Conservation (phyloP, 2,113 vertebrate genomes). For the Podilymbus podiceps region DNA sequence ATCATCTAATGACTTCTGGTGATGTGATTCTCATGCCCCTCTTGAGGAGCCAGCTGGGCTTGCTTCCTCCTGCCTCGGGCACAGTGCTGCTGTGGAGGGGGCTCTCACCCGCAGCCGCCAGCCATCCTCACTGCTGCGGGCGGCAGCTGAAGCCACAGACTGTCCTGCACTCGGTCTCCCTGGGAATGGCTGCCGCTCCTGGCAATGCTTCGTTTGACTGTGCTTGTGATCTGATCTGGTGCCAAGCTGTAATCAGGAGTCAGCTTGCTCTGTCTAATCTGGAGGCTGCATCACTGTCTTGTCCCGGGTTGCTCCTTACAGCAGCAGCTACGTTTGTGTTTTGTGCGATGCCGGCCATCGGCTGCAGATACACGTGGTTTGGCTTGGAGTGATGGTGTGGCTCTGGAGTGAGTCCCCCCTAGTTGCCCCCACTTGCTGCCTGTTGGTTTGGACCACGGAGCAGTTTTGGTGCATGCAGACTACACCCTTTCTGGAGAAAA, state of each 20-base stretch:
- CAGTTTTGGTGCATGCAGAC: not conserved
- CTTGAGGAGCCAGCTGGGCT: not conserved
- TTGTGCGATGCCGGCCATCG: not conserved
- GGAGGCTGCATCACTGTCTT: accelerated
- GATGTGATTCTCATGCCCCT: not conserved
- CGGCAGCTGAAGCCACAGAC: not conserved
- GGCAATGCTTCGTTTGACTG: not conserved
- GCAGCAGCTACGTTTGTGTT: not conserved
- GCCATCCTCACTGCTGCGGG: not conserved
- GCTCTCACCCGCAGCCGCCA: not conserved
- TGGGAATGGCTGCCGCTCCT: not conserved
- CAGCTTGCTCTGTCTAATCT: not conserved
- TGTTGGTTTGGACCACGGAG: not conserved
- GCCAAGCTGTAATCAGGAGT: not conserved
- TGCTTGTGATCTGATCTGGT: not conserved
- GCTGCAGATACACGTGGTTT: not conserved
- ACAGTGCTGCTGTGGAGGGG: not conserved
- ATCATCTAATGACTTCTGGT: not conserved
- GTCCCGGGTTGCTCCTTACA: not conserved
- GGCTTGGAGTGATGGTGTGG: not conserved
- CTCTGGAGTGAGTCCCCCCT: not conserved
- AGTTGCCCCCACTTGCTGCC: not conserved
- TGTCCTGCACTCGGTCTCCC: not conserved
- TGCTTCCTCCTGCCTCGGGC: not conserved
- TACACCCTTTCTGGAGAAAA: not conserved